Conservation (phyloP, 2,113 vertebrate species). For the Rhinopithecus roxellana region DNA sequence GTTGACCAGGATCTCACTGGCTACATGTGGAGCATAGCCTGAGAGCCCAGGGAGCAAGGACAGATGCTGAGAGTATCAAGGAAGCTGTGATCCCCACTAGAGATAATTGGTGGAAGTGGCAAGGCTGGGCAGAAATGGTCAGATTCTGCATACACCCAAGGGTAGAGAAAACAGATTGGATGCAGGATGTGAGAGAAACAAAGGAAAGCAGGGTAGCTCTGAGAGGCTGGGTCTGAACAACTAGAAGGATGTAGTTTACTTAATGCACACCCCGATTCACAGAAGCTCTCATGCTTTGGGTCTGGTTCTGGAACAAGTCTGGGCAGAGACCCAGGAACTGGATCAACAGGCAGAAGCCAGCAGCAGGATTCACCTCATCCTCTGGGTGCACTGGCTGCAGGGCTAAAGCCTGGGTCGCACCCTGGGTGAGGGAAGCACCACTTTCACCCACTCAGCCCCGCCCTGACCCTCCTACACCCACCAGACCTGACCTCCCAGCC, state of each 20-base stretch:
- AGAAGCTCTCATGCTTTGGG: not conserved
- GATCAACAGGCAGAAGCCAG: not conserved
- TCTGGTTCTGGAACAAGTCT: not conserved
- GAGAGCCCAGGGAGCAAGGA: not conserved
- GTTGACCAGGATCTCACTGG: not conserved
- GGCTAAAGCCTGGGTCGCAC: not conserved
- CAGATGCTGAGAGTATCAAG: not conserved
- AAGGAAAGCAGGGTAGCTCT: not conserved
- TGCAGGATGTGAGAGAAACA: no score
- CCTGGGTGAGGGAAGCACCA: not conserved
- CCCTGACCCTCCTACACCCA: not conserved
- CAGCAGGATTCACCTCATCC: not conserved
- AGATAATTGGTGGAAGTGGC: not conserved
- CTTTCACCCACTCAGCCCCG: not conserved
- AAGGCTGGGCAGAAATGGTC: not conserved
- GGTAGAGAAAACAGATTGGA: not conserved
- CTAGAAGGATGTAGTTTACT: not conserved
- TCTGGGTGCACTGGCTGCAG: not conserved
- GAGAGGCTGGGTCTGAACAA: not conserved
- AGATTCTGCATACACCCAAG: accelerated
- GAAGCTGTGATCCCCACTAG: not conserved
- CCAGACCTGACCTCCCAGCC: not conserved
- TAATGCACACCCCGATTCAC: not conserved
- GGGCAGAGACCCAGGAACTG: not conserved
- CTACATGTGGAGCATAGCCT: accelerated